Base-by-base conservation (phyloP, 37 sponge, comb jelly and placozoan species). In the Trichoplax adhaerens region DNA sequence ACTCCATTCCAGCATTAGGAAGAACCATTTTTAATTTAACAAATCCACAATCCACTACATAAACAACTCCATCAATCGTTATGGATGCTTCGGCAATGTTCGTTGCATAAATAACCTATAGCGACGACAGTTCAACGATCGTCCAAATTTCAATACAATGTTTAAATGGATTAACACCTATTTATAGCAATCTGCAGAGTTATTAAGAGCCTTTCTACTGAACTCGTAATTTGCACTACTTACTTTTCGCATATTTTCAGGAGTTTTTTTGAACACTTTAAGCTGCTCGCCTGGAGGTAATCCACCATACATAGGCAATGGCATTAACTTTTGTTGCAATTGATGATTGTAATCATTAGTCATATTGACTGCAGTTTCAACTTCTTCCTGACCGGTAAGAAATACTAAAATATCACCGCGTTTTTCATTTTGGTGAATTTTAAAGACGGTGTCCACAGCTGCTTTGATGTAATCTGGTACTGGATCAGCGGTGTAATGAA, bases 41-140 rank as follows among this genome's bases (percentile, higher is more conserved):
- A 83, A 88, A 93, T 48, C 94, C 94, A 78, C 86, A 86, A 70
- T 93, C 94, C 49, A 93, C 79, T 52, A 93, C 90, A 72, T 88
- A 83, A 1, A 93, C 87, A 62, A 93, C 86, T 8, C 94, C 94
- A 66, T 70, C 55, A 5, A 93, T 85, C 46, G 94, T 93, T 57
- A 93, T 80, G 0, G 94, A 93, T 1, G 90, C 88, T 60, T 93
- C 94, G 53, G 94, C 94, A 61, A 93, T 88, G 74, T 93, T 93
- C 54, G 94, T 93, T 53, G 94, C 81, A 52, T 88, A 75, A 51
- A 93, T 74, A 58, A 93, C 87, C 93, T 91, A 63, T 73, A 68
- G 76, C 7, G 76, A 29, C 29, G 29, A 29, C 29, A 29, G 29
- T 29, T 29, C 29, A 29, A 29, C 29, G 29, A 29, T 29, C 29